phyloP scores from a whole-genome alignment of 2,113 vertebrate species.

The Oryzias celebensis region DNA sequence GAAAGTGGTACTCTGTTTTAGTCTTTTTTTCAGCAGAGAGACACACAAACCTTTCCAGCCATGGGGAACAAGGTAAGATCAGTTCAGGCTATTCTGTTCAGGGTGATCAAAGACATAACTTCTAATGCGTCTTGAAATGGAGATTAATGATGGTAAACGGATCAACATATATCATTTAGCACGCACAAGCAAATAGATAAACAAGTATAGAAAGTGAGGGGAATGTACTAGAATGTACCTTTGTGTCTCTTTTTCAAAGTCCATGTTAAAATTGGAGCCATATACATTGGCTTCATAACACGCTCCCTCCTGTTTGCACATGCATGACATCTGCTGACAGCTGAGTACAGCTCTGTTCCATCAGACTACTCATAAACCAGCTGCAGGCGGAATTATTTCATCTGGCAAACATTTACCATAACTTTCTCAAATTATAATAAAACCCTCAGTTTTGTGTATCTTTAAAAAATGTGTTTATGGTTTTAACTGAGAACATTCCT shows the following conservation, averaged over 20 bases:
- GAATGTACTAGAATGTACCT: not conserved
- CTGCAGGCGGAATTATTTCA: constrained; percentile 21
- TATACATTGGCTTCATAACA: constrained; percentile 26
- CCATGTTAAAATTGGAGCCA: not conserved
- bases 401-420: constrained; percentile 18
- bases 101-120: too few species aligned
- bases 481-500: constrained; percentile 13
- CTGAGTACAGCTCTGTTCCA: constrained; percentile 15
- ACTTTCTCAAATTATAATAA: constrained; percentile 8
- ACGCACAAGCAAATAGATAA: constrained; percentile 7
- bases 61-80: constrained; percentile 76
- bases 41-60: constrained; percentile 43
- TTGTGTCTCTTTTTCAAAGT: not conserved
- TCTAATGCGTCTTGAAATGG: not conserved
- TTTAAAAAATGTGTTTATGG: constrained; percentile 6
- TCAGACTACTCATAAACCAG: constrained; percentile 27
- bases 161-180: not conserved
- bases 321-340: constrained; percentile 41
- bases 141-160: not conserved
- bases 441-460: constrained; percentile 19
- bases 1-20: constrained; percentile 34
- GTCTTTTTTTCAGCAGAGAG: constrained; percentile 46
- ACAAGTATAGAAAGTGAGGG: not conserved
- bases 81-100: constrained; percentile 18
- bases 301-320: constrained; percentile 38